Evolutionary conservation across 2,113 vertebrate species (phyloP).

Genomic region (Acinonyx jubatus): DNA sequence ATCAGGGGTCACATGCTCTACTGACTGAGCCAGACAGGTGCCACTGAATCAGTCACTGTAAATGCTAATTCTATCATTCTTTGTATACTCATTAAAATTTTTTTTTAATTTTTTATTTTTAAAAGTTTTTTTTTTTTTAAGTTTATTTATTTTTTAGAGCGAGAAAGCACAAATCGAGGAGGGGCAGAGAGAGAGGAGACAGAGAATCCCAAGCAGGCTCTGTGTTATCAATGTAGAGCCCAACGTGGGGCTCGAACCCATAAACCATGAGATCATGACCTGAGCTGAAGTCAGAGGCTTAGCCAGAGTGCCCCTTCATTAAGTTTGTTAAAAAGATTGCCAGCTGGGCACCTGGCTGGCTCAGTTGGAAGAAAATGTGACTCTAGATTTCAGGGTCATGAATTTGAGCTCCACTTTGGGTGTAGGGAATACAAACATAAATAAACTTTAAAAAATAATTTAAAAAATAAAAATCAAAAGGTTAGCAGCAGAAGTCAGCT

Average conservation of each 20-base stretch:
- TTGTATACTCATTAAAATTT: background rate
- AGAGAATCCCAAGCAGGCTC: too few relatives aligned
- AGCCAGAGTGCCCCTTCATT: background rate
- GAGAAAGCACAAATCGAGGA: too few relatives aligned
- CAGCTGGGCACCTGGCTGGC: background rate
- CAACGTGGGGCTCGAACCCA: too few relatives aligned
- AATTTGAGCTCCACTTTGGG: background rate
- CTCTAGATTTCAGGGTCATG: background rate
- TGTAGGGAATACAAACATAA: background rate
- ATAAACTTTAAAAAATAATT: background rate
- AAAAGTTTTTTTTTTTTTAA: too few relatives aligned
- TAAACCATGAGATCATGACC: too few relatives aligned
- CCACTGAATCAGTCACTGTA: background rate
- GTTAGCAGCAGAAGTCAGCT: background rate
- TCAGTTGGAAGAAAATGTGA: background rate
- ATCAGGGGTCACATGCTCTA: background rate
- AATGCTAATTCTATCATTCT: constrained; percentile 1
- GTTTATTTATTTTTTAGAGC: too few relatives aligned
- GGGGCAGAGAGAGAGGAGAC: too few relatives aligned
- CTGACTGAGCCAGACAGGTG: background rate
- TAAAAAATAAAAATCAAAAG: background rate
- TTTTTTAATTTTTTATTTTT: too few relatives aligned
- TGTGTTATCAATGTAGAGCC: too few relatives aligned
- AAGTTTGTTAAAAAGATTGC: background rate
- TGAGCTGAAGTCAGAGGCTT: too few relatives aligned